Conservation (phyloP, 1,140 invertebrate species). For the Neodiprion fabricii region DNA sequence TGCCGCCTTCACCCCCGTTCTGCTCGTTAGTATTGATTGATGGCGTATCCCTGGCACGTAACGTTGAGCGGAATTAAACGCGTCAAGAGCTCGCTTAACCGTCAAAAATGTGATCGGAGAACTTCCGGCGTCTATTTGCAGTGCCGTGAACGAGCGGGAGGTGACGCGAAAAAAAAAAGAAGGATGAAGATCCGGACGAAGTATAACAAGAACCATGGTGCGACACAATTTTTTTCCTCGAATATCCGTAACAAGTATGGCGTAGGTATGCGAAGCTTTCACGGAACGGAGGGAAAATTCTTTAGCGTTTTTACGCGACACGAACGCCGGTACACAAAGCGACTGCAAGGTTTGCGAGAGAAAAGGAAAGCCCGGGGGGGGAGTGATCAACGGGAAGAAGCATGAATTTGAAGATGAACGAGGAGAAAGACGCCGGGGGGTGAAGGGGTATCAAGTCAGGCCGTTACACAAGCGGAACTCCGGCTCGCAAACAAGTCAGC, state of each 20-base stretch:
- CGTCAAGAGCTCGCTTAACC: neutral
- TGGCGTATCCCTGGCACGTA: neutral
- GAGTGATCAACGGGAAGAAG: conserved; percentile 10
- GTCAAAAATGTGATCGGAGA: neutral
- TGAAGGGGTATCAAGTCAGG: neutral
- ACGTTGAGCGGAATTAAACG: neutral
- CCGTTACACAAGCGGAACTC: too few species aligned
- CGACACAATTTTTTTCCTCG: too few species aligned
- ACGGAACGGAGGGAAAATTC: conserved; percentile 10
- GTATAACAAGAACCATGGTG: too few species aligned
- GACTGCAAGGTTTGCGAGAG: conserved; percentile 14
- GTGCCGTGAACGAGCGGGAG: neutral
- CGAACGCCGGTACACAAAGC: conserved; percentile 15
- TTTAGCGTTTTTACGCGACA: too few species aligned
- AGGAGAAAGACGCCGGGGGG: conserved; percentile 3
- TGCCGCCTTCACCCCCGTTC: neutral
- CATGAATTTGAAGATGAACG: neutral
- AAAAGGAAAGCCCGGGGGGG: conserved; percentile 8
- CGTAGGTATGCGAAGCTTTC: neutral
- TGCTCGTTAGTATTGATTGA: neutral
- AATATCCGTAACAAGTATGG: neutral
- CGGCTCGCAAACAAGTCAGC: too few species aligned
- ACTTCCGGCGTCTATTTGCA: neutral
- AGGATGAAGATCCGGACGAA: too few species aligned
- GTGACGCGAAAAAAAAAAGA: too few species aligned